Evolutionary conservation across 2,797 vertebrate species (phyloP), one percentile per base, ranked within the genome.

Genomic region (Dendrocincla tyrannina): DNA sequence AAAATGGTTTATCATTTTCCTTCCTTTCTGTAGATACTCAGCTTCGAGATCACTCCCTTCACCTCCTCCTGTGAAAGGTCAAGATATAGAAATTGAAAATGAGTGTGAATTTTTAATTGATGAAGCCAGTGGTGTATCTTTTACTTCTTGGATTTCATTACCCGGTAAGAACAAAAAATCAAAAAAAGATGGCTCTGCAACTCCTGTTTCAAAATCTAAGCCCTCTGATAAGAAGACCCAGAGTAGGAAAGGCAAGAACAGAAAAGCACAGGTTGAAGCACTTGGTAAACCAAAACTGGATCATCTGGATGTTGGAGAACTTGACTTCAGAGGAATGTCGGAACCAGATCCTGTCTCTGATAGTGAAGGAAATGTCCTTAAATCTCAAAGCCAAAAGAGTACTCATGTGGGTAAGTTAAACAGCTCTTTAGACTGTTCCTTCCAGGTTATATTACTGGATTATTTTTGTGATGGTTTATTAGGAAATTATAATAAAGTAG

Each of bases 61-160:
- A n/a, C 67, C 55, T 20, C 14, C 24, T 91, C 62, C 91, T 90
- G 33, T 87, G 88, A 95, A 77, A 80, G 33, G 83, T 67, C 28
- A 32, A 63, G 88, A 91, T 53, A 15, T 2, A 82, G 90, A 94
- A 62, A 35, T 85, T 76, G 96, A 97, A 85, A 83, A 96, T 53
- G 97, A 98, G 37, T 98, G 97, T 88, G 98, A 98, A 69, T 98
- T 98, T 97, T 74, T 97, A 81, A 98, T 98, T 86, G 98, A 98
- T 47, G 97, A 97, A 53, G 97, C 93, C 22, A 86, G 77, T 78
- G 79, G 5, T 75, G 49, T 46, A 41, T 78, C 88, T 69, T 77
- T 16, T 94, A 25, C 9, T 47, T 82, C 94, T 87, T 98, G 97
- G 97, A 68, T 98, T 97, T 96, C 89, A 28, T 96, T 97, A 95